Evolutionary conservation across 92 coral and sea anemone genomes (phyloP), one percentile per base, ranked within the genome.

Genomic region (Porites rus): DNA sequence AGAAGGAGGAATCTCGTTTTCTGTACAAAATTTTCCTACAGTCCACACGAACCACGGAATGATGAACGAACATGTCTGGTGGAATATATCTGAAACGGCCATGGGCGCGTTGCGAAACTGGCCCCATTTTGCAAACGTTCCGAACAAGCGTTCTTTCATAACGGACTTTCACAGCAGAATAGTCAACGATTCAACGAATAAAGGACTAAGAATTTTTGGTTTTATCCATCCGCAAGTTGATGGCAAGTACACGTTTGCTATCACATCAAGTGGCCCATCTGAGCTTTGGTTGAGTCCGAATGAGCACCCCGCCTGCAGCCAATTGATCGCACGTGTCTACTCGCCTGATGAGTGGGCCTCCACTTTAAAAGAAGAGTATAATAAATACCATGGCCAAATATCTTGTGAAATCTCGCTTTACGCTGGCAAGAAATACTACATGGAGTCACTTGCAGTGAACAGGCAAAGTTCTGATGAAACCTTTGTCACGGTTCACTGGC

Each of bases 241-340:
- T 24, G 80, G 82, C 11, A 13, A 19, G 18, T 84, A 84, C 31
- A 50, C 18, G 63, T 84, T 84, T 51, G 88, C 88, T 18, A 74
- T 84, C 72, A 18, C 81, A 17, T 84, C 88, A 10, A 73, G 75
- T 51, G 88, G 74, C n/a, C 74, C 88, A 1, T 84, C 88, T 2
- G 88, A 84, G 43, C 56, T 84, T 7, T 84, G 88, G 88, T 16
- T 84, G 11, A 84, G 88, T 64, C 11, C 50, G 50, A 62, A 65
- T n/a, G 80, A 84, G 25, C 20, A 84, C 28, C 81, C 88, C 16
- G 63, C 56, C 11, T 24, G 46, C 16, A 53, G 72, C 19, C 13
- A 51, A 16, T 8, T 84, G 79, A 72, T 84, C 21, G 88, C 88
- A 2, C 62, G 73, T 3, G 88, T 84, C 43, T 64, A 20, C 50